A percentile compares a stretch with the other conserved stretches of the same genome.
Conservation (phyloP, 2,113 vertebrate genomes). For the Pterocles burchelli region DNA sequence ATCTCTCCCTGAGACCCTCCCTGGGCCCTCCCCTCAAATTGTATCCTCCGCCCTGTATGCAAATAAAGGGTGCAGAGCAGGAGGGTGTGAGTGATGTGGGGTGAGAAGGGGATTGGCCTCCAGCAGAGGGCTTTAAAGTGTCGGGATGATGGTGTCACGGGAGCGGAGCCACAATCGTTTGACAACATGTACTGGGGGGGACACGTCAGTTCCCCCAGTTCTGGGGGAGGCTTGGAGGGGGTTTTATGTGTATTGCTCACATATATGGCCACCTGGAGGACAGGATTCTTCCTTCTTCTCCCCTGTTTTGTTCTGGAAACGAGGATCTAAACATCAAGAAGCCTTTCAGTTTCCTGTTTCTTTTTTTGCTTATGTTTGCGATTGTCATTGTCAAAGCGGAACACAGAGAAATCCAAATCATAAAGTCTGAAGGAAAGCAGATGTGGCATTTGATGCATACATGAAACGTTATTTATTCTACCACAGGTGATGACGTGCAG, state of each 20-base stretch:
- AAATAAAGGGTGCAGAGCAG: too few relatives aligned
- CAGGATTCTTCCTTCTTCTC: constrained; percentile 12
- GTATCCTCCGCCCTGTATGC: too few relatives aligned
- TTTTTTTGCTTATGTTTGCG: constrained; percentile 86
- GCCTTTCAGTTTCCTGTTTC: constrained; percentile 67
- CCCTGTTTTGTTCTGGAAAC: constrained; percentile 25
- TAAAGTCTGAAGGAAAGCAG: constrained; percentile 51
- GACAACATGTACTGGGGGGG: too few relatives aligned
- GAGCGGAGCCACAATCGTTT: too few relatives aligned
- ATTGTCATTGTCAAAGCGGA: constrained; percentile 72
- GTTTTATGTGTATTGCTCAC: constrained; percentile 16
- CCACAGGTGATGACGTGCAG: constrained; percentile 23
- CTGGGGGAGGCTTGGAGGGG: too few relatives aligned
- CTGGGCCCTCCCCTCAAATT: too few relatives aligned
- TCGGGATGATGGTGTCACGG: too few relatives aligned
- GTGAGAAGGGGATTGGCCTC: too few relatives aligned
- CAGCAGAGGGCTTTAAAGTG: too few relatives aligned
- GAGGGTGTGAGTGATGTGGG: too few relatives aligned
- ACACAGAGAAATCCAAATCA: constrained; percentile 75
- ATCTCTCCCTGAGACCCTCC: too few relatives aligned
- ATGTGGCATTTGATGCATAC: constrained; percentile 11
- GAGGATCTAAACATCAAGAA: constrained; percentile 30
- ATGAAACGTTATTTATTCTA: background rate
- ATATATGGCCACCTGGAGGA: background rate
- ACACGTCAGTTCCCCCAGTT: too few relatives aligned